A percentile compares a stretch with the other conserved stretches of the same genome.
These are phyloP conservation scores for Pilophorus perplexus DNA, from an alignment of 2,888 invertebrate genomes.

Conservation along the genomic window DNA sequence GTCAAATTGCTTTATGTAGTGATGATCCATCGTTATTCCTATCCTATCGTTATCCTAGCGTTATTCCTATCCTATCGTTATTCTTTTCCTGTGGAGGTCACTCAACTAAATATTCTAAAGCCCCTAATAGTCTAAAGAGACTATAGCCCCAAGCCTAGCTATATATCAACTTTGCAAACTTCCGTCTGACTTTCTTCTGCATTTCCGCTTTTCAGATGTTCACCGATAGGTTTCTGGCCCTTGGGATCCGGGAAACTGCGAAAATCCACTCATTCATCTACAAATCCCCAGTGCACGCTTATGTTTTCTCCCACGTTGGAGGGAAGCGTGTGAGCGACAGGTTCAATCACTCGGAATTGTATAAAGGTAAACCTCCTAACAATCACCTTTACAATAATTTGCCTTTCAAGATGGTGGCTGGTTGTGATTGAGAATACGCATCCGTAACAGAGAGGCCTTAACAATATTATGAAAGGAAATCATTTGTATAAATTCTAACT, in stretches of 20 bases:
- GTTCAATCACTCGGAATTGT: neutral
- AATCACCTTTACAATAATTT: too few relatives aligned
- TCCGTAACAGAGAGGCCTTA: too few relatives aligned
- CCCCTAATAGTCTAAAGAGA: neutral
- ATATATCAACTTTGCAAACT: too few relatives aligned
- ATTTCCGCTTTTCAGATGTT: conserved; percentile 13
- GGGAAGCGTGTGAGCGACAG: conserved; percentile 1
- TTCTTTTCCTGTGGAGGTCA: neutral
- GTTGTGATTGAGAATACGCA: too few relatives aligned
- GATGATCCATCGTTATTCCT: too few relatives aligned
- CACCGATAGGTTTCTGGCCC: neutral
- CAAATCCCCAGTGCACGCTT: conserved; percentile 20
- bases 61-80: too few relatives aligned
- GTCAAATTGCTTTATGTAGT: too few relatives aligned
- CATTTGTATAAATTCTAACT: too few relatives aligned
- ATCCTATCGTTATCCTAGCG: too few relatives aligned
- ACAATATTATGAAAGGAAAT: too few relatives aligned
- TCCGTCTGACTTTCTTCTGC: neutral
- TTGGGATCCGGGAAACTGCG: neutral
- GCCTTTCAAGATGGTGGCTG: too few relatives aligned
- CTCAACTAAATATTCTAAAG: neutral
- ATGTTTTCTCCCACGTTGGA: conserved; percentile 4
- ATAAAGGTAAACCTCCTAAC: too few relatives aligned
- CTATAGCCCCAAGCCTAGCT: neutral
- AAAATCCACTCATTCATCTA: conserved; percentile 5